Evolutionary conservation across 2,113 vertebrate genomes (phyloP).

Genomic region (Bubo bubo): DNA sequence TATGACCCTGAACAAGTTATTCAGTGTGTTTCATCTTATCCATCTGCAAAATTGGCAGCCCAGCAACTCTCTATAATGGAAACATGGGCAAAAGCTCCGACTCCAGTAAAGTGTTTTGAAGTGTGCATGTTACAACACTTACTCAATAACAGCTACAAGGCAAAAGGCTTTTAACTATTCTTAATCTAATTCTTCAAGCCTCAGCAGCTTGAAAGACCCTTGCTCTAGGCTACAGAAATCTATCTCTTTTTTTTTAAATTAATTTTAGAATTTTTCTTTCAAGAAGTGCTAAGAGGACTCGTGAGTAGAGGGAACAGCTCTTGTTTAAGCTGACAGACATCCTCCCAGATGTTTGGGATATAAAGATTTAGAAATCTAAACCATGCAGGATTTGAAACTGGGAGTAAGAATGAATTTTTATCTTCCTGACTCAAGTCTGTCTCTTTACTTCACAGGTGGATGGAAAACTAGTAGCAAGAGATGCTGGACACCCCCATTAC

Average conservation of each 20-base stretch:
- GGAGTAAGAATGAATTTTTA: neutral
- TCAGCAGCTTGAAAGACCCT: neutral
- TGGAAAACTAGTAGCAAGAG: conserved; percentile 86
- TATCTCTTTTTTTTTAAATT: neutral
- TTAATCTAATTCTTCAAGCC: neutral
- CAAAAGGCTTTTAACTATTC: neutral
- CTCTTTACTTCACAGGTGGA: conserved; percentile 81
- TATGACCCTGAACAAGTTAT: neutral
- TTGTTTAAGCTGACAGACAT: neutral
- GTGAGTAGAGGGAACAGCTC: neutral
- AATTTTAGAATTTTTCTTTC: neutral
- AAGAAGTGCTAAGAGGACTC: neutral
- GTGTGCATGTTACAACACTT: neutral
- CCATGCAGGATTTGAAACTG: neutral
- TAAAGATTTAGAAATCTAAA: neutral
- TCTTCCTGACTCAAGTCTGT: neutral
- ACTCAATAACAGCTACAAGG: neutral
- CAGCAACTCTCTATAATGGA: neutral
- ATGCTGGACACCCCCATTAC: conserved; percentile 90
- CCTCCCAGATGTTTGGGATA: neutral
- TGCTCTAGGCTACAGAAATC: conserved; percentile 6
- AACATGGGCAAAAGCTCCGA: neutral
- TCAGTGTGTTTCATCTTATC: neutral
- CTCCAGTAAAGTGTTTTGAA: neutral
- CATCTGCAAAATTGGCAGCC: neutral